Conservation (phyloP, 2,797 vertebrate species). For the Anguilla megastoma region DNA sequence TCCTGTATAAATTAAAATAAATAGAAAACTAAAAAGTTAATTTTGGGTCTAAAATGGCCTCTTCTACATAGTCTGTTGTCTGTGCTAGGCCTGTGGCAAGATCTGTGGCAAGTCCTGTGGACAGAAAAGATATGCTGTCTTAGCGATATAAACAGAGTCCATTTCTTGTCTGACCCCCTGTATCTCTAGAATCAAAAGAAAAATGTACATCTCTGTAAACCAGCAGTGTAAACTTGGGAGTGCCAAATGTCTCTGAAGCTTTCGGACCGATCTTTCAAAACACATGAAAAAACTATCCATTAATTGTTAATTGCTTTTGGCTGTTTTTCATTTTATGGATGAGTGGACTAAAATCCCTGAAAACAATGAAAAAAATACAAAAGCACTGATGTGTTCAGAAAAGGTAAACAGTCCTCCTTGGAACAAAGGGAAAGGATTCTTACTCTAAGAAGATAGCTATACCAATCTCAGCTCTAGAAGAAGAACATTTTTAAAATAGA, state of each 20-base stretch:
- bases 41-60: conserved; percentile 8
- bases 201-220: conserved; percentile 15
- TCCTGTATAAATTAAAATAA: conserved; percentile 30
- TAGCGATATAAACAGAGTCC: conserved; percentile 64
- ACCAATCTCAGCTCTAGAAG: neutral
- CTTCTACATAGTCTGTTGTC: conserved; percentile 1
- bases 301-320: neutral
- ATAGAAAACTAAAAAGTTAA: conserved; percentile 19
- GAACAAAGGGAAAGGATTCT: neutral
- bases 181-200: conserved; percentile 71
- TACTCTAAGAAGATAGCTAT: too few relatives aligned
- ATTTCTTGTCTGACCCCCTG: conserved; percentile 62
- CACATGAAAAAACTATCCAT: neutral
- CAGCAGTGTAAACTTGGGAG: neutral
- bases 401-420: neutral
- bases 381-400: neutral
- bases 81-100: conserved; percentile 64
- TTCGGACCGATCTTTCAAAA: neutral
- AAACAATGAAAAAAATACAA: neutral
- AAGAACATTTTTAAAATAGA: neutral
- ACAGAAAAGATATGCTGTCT: conserved; percentile 66
- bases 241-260: neutral
- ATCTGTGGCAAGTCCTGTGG: conserved; percentile 61
- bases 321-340: conserved; percentile 3
- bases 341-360: neutral